Conservation (phyloP, 35 echinoderm and acorn worm genomes). For the Chiridota heheva region DNA sequence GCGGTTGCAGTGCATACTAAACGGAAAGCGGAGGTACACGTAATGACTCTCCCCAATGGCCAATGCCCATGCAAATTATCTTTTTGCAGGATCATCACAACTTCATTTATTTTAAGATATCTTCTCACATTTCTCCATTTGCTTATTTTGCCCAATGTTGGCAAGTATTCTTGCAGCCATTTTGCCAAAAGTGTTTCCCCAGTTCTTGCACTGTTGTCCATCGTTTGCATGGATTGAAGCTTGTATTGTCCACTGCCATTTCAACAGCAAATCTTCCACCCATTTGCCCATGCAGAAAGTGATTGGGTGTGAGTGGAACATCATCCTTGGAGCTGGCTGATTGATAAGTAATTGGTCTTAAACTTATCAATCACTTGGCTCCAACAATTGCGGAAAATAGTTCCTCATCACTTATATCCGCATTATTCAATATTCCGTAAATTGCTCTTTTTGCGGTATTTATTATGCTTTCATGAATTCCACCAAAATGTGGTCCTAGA, state of each 20-base stretch:
- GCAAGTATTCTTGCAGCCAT: slow-evolving; percentile 23
- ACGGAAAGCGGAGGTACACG: too few species aligned
- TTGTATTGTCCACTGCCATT: neutral
- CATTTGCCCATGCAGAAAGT: slow-evolving; percentile 13
- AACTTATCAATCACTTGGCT: slow-evolving; percentile 25
- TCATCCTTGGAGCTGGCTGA: neutral
- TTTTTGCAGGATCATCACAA: neutral
- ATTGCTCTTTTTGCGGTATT: slow-evolving; percentile 45
- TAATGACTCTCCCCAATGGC: too few species aligned
- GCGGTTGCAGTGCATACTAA: too few species aligned
- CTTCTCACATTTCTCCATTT: neutral
- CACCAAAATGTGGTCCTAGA: slow-evolving; percentile 25
- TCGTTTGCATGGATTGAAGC: too few species aligned
- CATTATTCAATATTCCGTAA: slow-evolving; percentile 16
- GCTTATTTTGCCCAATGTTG: neutral
- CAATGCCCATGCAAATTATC: neutral
- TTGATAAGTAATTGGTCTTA: slow-evolving; percentile 15
- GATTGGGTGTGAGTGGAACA: slow-evolving; percentile 3
- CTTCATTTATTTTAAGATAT: neutral
- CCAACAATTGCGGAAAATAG: slow-evolving; percentile 5
- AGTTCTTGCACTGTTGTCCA: slow-evolving; percentile 21
- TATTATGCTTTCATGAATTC: slow-evolving; percentile 26
- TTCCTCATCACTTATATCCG: slow-evolving; percentile 48
- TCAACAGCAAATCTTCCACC: slow-evolving; percentile 12
- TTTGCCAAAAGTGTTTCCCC: slow-evolving; percentile 13